phyloP scores from a whole-genome alignment of 2,797 vertebrate species.

The Ptychobarbus kaznakovi region DNA sequence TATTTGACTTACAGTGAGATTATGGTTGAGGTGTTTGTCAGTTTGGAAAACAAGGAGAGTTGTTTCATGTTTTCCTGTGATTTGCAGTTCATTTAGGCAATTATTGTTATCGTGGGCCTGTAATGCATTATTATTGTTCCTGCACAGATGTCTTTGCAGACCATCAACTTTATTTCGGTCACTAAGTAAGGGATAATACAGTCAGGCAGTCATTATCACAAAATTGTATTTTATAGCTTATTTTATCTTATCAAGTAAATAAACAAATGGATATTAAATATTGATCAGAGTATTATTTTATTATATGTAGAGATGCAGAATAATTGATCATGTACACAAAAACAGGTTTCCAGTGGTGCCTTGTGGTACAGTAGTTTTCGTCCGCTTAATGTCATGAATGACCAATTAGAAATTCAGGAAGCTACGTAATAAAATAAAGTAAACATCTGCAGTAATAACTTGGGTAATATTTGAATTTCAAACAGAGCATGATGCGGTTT shows the following conservation, averaged over 20 bases:
- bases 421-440: slow-evolving; percentile 5
- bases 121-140: slow-evolving; percentile 9
- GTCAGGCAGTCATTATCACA: neutral
- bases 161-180: neutral
- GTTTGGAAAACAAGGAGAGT: too few relatives aligned
- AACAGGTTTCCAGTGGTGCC: neutral
- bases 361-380: neutral
- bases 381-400: neutral
- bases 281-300: neutral
- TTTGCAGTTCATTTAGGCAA: neutral
- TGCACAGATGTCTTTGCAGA: neutral
- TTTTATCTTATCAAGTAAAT: neutral
- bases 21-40: neutral
- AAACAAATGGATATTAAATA: neutral
- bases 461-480: slow-evolving; percentile 3
- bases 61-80: neutral
- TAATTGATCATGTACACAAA: neutral
- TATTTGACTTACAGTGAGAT: neutral
- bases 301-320: neutral
- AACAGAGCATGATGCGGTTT: neutral
- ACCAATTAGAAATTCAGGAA: neutral
- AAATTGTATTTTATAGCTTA: neutral
- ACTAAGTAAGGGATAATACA: neutral
- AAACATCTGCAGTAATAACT: neutral
- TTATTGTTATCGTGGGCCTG: neutral